Base-by-base conservation (phyloP, 2,113 vertebrate genomes). In the Dipodomys ordii region DNA sequence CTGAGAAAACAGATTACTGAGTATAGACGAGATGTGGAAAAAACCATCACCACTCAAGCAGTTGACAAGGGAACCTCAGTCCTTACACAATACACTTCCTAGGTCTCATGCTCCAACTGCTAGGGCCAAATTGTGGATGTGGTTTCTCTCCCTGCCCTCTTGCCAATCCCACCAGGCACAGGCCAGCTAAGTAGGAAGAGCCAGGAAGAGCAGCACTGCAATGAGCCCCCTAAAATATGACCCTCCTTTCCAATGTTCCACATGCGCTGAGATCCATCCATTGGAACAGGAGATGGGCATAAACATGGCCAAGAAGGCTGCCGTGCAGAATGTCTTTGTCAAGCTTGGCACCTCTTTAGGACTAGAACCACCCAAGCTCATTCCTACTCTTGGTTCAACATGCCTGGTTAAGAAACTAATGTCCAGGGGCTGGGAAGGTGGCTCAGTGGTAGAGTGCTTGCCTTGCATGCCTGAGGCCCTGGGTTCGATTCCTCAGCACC, bases 1-100 rank as follows among this genome's bases (percentile, higher is more conserved):
- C 94, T 85, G 64, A 76, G 32, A 67, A 35, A 79, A 91, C 7
- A 57, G 87, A 27, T 44, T 4, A 71, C 39, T 0, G 12, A 85
- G 71, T 30, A 9, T 28, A 12, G 69, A 49, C 69, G 16, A 57
- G 65, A 67, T 0, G 18, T 15, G 28, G 12, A 18, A 0, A 13
- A 32, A n/a, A 2, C 7, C 49, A 0, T 22, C 22, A 0, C 22
- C 46, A 2, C 39, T 2, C 4, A 35, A 44, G 68, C 4, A 19
- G 65, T 0, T 25, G 69, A 71, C 18, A 8, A 57, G 0, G 7
- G 18, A 30, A 19, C 49, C 39, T 57, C 39, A 20, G 22, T 44
- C 80, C 67, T 39, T 25, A 46, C 25, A 78, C 39, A 83, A n/a
- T 2, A 7, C 19, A 69, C 94, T 65, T 68, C 69, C 19, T 1